Base-by-base conservation (phyloP, 2,797 vertebrate genomes). In the Pempheris klunzingeri region DNA sequence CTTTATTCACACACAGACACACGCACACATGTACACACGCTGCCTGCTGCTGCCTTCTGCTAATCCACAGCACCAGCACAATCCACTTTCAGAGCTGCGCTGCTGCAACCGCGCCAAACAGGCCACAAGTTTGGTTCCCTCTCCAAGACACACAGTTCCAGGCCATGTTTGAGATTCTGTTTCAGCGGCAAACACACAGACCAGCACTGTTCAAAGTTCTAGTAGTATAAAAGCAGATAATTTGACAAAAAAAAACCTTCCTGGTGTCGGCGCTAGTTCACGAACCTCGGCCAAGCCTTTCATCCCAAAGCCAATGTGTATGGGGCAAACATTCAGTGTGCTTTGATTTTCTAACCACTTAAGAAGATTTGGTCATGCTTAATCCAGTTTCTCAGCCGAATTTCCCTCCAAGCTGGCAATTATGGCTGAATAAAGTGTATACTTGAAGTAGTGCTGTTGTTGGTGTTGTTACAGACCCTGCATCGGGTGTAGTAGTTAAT, bases 221-320 rank as follows among this genome's bases (percentile, higher is more conserved):
- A 47, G 81, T 81, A 30, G 73, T 77, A 83, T 85, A 86, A 86
- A 88, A 88, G 87, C 83, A 84, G 82, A 92, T 91, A 65, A 90
- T 92, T 90, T 85, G 84, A 88, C 80, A 76, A 81, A 82, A 79
- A 82, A 88, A 74, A 58, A 22, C n/a, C 74, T 87, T 88, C 75
- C 77, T 78, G 88, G 88, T 92, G 85, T 91, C 75, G 53, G 80
- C 43, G 62, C 83, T 84, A 85, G 88, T 93, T 94, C 87, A 81
- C 74, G 22, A 87, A 88, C 78, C 89, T 82, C 57, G 83, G 91
- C 93, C 94, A 94, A 94, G 89, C 80, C 88, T 95, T 93, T 94
- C 86, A 94, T 94, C 92, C 89, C 6, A 36, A 73, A 92, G 92
- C 92, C 92, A 94, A 90, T 82, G 88, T 87, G 90, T 74, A 92